Base-by-base conservation (phyloP, 2,113 vertebrate species). In the Podarcis raffonei region DNA sequence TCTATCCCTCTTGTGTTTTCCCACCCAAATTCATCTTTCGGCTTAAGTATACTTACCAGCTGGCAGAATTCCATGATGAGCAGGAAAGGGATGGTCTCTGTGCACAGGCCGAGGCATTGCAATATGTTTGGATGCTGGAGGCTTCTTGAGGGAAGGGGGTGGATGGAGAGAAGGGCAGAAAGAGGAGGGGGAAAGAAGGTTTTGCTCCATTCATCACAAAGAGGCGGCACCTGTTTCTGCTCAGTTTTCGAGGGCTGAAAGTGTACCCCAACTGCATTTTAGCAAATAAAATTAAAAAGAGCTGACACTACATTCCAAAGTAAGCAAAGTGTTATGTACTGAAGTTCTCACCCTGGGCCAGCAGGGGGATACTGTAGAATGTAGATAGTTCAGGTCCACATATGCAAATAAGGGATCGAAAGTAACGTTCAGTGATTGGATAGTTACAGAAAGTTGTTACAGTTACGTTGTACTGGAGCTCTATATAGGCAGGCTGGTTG, bases 21-120 rank as follows among this genome's bases (percentile, higher is more conserved):
- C 62, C 6, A 25, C 42, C 62, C 53, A 20, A 25, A 68, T 78
- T 69, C n/a, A 69, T 35, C 30, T 35, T 22, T 69, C 2, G 22
- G 23, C 39, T 53, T 18, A 23, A 2, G 7, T 35, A 23, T 25
- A 90, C 97, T 97, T 91, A 99, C 98, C 97, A 99, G 96, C 69
- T 98, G 98, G 93, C 98, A 99, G 93, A 98, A 98, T 95, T 99
- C 98, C 98, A 99, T 99, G 48, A 99, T 98, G 84, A 99, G 96
- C 75, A 99, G 97, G 91, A 97, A 98, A 22, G 98, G 98, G 87
- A 98, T 95, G n/a, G 92, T 98, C 93, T 99, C 98, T 81, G 96
- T 98, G 92, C 98, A 99, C 89, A 98, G 96, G 8, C 98, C 98
- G 91, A 99, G 95, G 96, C 98, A 99, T 96, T 98, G 98, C 84